Percentiles rank a stretch among this genome's conserved stretches.
Conservation (phyloP, 2,113 vertebrate genomes). For the Felis catus region DNA sequence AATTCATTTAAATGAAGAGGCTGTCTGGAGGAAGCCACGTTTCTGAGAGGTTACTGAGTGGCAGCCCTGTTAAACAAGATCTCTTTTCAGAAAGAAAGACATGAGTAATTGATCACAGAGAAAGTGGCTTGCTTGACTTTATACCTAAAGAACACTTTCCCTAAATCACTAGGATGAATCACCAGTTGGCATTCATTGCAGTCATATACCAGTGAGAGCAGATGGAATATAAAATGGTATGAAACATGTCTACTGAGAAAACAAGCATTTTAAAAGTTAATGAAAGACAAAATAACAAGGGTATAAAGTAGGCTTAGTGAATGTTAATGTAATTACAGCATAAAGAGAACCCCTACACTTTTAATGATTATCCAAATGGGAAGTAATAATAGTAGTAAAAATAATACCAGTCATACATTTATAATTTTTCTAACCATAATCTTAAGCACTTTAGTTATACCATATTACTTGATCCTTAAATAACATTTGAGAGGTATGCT, state of each 20-base stretch:
- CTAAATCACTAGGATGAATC: constrained; percentile 74
- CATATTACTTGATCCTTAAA: neutral
- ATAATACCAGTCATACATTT: neutral
- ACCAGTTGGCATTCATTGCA: constrained; percentile 66
- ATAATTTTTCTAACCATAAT: neutral
- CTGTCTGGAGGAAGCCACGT: neutral
- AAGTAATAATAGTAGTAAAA: neutral
- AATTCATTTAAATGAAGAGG: neutral
- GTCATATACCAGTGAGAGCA: constrained; percentile 62
- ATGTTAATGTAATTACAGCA: constrained; percentile 18
- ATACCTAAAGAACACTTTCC: constrained; percentile 44
- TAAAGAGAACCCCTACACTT: neutral
- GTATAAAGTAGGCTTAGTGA: neutral
- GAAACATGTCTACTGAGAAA: constrained; percentile 58
- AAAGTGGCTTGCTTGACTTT: constrained; percentile 55
- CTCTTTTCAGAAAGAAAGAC: neutral
- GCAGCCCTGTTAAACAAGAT: neutral
- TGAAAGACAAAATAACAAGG: constrained; percentile 52
- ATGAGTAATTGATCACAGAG: constrained; percentile 36
- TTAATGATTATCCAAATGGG: neutral
- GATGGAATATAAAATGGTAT: constrained; percentile 73
- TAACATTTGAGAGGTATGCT: neutral
- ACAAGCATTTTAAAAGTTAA: constrained; percentile 68
- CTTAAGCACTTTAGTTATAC: neutral
- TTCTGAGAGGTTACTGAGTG: neutral